phyloP scores from a whole-genome alignment of 2,113 vertebrate genomes.

The Nestor notabilis region DNA sequence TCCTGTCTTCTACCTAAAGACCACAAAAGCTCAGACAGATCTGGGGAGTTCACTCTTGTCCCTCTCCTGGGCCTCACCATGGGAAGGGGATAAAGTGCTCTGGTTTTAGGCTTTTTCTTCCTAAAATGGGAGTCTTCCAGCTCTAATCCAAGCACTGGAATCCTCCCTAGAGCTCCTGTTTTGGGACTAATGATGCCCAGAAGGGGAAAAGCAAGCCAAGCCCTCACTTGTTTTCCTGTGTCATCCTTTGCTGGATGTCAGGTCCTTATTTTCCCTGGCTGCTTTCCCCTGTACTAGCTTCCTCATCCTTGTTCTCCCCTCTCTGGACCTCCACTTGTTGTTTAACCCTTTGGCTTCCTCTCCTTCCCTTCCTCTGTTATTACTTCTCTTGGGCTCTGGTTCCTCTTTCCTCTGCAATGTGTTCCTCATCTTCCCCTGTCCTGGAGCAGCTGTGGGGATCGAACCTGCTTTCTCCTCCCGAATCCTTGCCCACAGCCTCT shows the following conservation, averaged over 20 bases:
- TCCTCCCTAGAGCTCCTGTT: slow-evolving; percentile 29
- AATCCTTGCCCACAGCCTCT: neutral
- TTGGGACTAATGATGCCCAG: neutral
- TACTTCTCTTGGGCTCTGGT: neutral
- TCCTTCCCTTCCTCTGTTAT: neutral
- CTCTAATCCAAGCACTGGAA: slow-evolving; percentile 21
- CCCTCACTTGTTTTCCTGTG: neutral
- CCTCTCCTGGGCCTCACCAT: slow-evolving; percentile 22
- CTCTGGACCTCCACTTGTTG: neutral
- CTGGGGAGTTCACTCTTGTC: neutral
- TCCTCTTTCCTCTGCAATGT: neutral
- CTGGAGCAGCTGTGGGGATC: neutral
- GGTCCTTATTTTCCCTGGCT: neutral
- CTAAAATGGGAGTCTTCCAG: slow-evolving; percentile 57
- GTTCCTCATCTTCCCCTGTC: neutral
- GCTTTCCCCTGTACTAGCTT: neutral
- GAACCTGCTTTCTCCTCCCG: neutral
- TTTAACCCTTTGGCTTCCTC: neutral
- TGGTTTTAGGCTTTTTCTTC: slow-evolving; percentile 42
- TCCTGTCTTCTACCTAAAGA: neutral
- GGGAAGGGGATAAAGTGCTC: neutral
- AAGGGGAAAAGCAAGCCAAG: slow-evolving; percentile 9
- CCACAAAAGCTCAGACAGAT: neutral
- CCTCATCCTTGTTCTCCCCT: neutral
- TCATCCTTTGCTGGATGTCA: neutral